A percentile compares a stretch with the other conserved stretches of the same genome.
Evolutionary conservation across 2,888 invertebrate genomes (phyloP).

Genomic region (Ethmia dodecea): DNA sequence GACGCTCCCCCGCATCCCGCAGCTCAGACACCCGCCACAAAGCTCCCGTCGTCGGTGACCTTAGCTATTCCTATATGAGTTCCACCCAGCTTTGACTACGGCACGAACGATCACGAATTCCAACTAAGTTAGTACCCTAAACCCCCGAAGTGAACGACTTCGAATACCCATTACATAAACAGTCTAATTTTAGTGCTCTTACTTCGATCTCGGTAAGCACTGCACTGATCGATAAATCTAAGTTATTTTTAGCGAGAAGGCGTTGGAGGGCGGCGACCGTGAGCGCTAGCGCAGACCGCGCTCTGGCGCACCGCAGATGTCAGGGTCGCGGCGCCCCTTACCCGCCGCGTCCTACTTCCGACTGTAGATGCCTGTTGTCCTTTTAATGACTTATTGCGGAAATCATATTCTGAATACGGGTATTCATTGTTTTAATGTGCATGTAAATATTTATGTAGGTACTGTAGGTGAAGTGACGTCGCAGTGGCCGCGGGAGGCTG

Average conservation of each 20-base stretch:
- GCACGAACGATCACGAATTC: background rate
- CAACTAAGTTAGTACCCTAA: background rate
- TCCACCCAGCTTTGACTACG: slow-evolving; percentile 3
- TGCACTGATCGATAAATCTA: slow-evolving; percentile 35
- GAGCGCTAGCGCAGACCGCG: slow-evolving; percentile 39
- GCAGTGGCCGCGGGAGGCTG: slow-evolving; percentile 55
- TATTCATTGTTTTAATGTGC: too few species aligned
- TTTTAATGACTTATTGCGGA: slow-evolving; percentile 13
- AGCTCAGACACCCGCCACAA: slow-evolving; percentile 27
- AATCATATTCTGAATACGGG: too few species aligned
- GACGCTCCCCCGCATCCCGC: slow-evolving; percentile 60
- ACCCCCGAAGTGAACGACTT: background rate
- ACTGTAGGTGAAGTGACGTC: slow-evolving; percentile 55
- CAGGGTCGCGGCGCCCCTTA: slow-evolving; percentile 42
- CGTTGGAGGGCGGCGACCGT: slow-evolving; percentile 64
- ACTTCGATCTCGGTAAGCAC: slow-evolving; percentile 10
- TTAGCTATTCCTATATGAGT: slow-evolving; percentile 4
- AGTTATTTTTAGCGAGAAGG: slow-evolving; percentile 60
- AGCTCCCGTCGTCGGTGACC: slow-evolving; percentile 29
- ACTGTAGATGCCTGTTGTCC: slow-evolving; percentile 16
- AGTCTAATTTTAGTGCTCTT: slow-evolving; percentile 7
- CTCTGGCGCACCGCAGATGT: slow-evolving; percentile 41
- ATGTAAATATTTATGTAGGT: slow-evolving; percentile 22
- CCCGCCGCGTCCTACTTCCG: slow-evolving; percentile 31
- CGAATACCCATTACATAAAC: slow-evolving; percentile 3